Base-by-base conservation (phyloP, 2,113 vertebrate genomes). In the Paramisgurnus dabryanus region DNA sequence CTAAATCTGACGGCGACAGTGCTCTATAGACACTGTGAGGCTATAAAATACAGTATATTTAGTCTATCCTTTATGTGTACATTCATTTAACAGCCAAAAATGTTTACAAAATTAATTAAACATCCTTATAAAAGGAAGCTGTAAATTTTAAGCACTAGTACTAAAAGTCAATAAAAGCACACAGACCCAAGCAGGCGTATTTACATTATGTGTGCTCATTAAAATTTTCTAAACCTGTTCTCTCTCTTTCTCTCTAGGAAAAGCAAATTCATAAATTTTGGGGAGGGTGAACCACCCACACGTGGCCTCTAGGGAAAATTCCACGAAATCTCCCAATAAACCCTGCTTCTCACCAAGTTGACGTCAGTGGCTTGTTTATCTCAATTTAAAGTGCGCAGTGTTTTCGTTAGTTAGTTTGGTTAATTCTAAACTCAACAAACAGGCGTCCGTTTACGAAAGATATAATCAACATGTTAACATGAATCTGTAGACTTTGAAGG, bases 281-380 rank as follows among this genome's bases (percentile, higher is more conserved):
- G 43, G 58, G 22, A 49, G 58, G 41, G 43, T 64, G 8, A 63
- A 39, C 43, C 60, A 5, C 75, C 63, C 49, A 53, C 74, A 53
- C 27, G 12, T 4, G 4, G 61, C 15, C 27, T 50, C 74, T 40
- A 41, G 60, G 47, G 22, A 77, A 77, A 66, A 77, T 77, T 77
- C 75, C 75, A 77, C 5, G 63, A 66, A 77, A 67, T 77, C 47
- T 66, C 60, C 39, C 60, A 64, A 64, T 55, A 77, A 66, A 66
- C 41, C 22, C 18, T 60, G 57, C 55, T 60, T 73, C 58, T 73
- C 53, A 60, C 40, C 71, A 49, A 17, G 58, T 18, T 45, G 72
- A 63, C 41, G 43, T 75, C 72, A 49, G 4, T n/a, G 9, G 18
- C 41, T 63, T n/a, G 41, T 74, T 61, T 15, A 63, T 74, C 40